A percentile compares a stretch with the other conserved stretches of the same genome.
These are phyloP conservation scores for Acomys russatus DNA, from an alignment of 2,797 vertebrate species.

Conservation along the genomic window DNA sequence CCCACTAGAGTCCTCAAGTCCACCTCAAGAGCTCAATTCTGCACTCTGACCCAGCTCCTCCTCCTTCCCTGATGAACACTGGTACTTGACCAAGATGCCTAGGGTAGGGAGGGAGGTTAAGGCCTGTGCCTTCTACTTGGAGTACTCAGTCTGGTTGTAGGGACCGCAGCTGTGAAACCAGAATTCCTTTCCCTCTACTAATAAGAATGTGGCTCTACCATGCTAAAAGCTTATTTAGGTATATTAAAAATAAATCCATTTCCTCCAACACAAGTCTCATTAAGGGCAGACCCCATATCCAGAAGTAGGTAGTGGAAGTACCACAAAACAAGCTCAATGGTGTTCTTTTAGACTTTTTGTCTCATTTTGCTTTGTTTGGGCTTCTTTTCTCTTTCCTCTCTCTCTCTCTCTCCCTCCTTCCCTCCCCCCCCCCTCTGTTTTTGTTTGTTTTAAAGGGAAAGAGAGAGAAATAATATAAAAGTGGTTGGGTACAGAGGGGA, in stretches of 20 bases:
- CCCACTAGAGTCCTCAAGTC: background rate
- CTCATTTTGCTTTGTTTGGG: background rate
- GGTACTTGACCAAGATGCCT: slow-evolving; percentile 8
- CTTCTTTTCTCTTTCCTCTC: background rate
- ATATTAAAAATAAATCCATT: background rate
- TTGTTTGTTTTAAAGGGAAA: background rate
- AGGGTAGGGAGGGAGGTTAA: background rate
- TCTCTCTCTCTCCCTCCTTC: background rate
- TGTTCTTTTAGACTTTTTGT: background rate
- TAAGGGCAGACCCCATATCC: background rate
- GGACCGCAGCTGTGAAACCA: background rate
- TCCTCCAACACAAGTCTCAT: background rate
- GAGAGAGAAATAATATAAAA: background rate
- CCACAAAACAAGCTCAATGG: background rate
- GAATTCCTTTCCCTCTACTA: slow-evolving; percentile 29
- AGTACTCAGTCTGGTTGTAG: background rate
- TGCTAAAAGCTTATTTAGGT: background rate
- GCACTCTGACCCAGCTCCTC: background rate
- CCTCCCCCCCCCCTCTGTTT: background rate
- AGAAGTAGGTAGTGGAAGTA: no score
- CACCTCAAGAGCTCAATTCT: background rate
- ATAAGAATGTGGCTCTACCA: background rate
- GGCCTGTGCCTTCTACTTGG: slow-evolving; percentile 13
- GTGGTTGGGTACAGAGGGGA: background rate
- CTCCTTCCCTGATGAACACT: background rate